Conservation (phyloP, 2,888 invertebrate genomes). For the Smittia aterrima region DNA sequence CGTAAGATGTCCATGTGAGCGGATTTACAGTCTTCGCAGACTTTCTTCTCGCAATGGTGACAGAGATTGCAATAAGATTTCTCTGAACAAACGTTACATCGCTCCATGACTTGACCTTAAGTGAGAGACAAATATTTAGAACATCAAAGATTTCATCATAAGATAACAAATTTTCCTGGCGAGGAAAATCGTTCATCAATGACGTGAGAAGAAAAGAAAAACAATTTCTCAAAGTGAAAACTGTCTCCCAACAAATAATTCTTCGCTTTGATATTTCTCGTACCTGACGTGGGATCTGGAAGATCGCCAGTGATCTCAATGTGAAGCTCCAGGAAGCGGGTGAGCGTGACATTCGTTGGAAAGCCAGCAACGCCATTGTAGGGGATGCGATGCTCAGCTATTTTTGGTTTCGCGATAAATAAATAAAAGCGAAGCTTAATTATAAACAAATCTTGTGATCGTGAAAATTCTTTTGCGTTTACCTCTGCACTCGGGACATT, state of each 20-base stretch:
- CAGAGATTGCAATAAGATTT: constrained; percentile 86
- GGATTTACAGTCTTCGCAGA: constrained; percentile 94
- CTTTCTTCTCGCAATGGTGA: constrained; percentile 95
- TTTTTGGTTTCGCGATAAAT: background rate
- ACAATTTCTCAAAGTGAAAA: too few relatives aligned
- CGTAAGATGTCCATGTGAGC: constrained; percentile 95
- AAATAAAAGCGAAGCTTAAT: background rate
- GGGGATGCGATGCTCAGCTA: constrained; percentile 90
- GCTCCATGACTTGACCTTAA: constrained; percentile 79
- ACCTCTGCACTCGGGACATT: constrained; percentile 92
- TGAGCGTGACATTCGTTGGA: constrained; percentile 93
- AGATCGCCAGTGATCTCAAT: constrained; percentile 89
- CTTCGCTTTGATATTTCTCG: background rate
- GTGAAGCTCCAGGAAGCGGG: constrained; percentile 90
- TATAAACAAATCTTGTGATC: too few relatives aligned
- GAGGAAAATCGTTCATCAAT: too few relatives aligned
- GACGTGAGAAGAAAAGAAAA: background rate
- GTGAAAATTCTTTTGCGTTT: background rate
- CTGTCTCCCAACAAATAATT: background rate
- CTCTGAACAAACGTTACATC: constrained; percentile 90
- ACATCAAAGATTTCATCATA: background rate
- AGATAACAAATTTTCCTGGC: background rate
- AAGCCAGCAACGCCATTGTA: constrained; percentile 92
- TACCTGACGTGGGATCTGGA: constrained; percentile 81
- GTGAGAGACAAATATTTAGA: constrained; percentile 6